A percentile compares a stretch with the other conserved stretches of the same genome.
phyloP scores from a whole-genome alignment of 2,888 invertebrate genomes.

The Morinoia aosen region DNA sequence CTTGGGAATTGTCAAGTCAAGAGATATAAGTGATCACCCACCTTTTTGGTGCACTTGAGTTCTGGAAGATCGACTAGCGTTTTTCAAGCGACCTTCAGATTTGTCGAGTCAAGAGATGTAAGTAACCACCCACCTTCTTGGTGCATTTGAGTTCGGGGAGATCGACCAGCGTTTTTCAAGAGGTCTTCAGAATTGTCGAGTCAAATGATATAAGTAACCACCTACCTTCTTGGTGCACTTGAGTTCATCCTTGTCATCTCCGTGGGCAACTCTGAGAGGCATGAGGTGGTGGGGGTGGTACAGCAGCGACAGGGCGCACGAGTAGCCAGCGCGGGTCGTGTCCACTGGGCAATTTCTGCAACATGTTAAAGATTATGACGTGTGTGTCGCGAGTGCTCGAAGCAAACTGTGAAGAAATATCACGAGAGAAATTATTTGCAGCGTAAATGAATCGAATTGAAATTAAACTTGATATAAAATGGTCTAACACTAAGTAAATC shows the following conservation, averaged over 20 bases:
- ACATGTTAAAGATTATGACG: background rate
- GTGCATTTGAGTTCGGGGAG: background rate
- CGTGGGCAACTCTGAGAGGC: constrained; percentile 61
- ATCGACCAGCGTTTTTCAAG: background rate
- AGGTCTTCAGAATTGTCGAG: background rate
- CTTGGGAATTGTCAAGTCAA: no score
- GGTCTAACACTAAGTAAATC: no score
- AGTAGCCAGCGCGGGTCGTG: constrained; percentile 57
- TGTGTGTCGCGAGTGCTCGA: background rate
- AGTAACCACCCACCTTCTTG: no score
- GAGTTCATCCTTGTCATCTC: constrained; percentile 61
- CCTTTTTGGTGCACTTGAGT: no score
- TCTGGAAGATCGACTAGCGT: background rate
- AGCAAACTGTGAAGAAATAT: background rate
- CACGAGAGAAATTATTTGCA: background rate
- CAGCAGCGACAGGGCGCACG: constrained; percentile 61
- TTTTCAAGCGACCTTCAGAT: no score
- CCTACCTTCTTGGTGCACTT: constrained; percentile 53
- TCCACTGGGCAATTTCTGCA: constrained; percentile 60
- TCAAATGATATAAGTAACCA: no score
- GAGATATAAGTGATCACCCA: no score
- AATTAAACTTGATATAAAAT: background rate
- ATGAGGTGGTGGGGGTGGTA: constrained; percentile 63
- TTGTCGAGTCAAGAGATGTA: no score
- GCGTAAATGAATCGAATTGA: background rate